phyloP scores from a whole-genome alignment of 2,888 invertebrate genomes.

The Crepidodera aurea region DNA sequence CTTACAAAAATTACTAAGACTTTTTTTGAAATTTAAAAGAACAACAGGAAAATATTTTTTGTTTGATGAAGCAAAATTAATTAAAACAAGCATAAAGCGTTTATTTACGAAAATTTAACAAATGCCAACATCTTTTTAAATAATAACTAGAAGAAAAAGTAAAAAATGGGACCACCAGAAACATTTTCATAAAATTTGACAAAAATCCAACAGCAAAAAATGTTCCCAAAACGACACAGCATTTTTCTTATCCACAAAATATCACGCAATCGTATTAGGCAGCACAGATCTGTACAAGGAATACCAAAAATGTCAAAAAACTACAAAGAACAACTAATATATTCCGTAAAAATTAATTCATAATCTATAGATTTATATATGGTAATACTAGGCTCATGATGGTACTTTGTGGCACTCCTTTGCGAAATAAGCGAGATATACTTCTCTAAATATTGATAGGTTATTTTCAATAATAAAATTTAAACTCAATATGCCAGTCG shows the following conservation, averaged over 20 bases:
- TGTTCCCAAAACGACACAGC: conserved; percentile 55
- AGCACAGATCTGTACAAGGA: conserved; percentile 17
- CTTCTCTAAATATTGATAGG: no score
- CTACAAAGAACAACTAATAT: not conserved
- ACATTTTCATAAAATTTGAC: conserved; percentile 57
- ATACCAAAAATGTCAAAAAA: not conserved
- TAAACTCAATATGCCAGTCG: not conserved
- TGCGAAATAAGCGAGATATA: no score
- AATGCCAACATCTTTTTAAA: not conserved
- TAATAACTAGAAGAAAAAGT: conserved; percentile 3
- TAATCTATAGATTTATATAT: no score
- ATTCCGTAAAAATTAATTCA: not conserved
- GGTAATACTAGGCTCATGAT: no score
- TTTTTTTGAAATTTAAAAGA: no score
- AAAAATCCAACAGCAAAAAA: conserved; percentile 59
- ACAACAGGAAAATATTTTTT: no score
- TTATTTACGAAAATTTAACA: not conserved
- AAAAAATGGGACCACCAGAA: conserved; percentile 52
- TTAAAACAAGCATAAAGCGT: not conserved
- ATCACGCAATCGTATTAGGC: conserved; percentile 40
- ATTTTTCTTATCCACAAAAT: conserved; percentile 48
- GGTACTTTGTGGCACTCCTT: no score
- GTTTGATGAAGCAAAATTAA: no score
- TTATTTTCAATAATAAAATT: no score
- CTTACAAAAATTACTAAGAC: conserved; percentile 33